Conservation (phyloP, 2,888 invertebrate species). For the Polyploca ridens region DNA sequence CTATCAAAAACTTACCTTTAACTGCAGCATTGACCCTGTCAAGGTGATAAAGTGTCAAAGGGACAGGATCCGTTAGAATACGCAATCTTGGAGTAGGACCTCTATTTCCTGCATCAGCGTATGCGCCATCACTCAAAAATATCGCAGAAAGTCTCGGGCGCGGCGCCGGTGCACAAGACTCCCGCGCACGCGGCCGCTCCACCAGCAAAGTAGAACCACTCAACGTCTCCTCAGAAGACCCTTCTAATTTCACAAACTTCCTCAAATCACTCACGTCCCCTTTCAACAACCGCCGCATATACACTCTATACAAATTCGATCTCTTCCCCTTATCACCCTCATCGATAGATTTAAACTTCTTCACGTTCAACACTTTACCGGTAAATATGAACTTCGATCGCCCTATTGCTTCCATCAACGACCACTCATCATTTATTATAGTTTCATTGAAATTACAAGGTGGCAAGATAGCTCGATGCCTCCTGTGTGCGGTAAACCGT, state of each 20-base stretch:
- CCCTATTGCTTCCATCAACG: conserved; percentile 79
- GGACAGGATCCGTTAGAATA: conserved; percentile 78
- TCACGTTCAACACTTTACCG: conserved; percentile 78
- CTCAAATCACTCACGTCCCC: conserved; percentile 72
- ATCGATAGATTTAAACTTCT: conserved; percentile 65
- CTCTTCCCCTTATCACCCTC: conserved; percentile 51
- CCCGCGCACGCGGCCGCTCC: conserved; percentile 64
- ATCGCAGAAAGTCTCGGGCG: conserved; percentile 78
- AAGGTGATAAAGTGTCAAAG: conserved; percentile 80
- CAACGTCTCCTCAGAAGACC: conserved; percentile 58
- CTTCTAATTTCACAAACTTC: conserved; percentile 67
- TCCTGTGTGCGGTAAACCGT: conserved; percentile 68
- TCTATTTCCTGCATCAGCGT: conserved; percentile 49
- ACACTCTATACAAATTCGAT: conserved; percentile 76
- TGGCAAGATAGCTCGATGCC: conserved; percentile 73
- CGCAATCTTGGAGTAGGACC: conserved; percentile 63
- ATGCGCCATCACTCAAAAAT: conserved; percentile 70
- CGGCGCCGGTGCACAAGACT: conserved; percentile 73
- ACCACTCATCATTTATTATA: conserved; percentile 79
- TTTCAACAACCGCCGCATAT: conserved; percentile 75
- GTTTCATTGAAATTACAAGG: conserved; percentile 80
- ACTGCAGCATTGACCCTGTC: conserved; percentile 82
- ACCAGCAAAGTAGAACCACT: conserved; percentile 72
- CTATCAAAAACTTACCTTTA: conserved; percentile 75
- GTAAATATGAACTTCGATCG: conserved; percentile 81